Evolutionary conservation across 2,888 invertebrate genomes (phyloP).

Genomic region (Lasiommata megera): DNA sequence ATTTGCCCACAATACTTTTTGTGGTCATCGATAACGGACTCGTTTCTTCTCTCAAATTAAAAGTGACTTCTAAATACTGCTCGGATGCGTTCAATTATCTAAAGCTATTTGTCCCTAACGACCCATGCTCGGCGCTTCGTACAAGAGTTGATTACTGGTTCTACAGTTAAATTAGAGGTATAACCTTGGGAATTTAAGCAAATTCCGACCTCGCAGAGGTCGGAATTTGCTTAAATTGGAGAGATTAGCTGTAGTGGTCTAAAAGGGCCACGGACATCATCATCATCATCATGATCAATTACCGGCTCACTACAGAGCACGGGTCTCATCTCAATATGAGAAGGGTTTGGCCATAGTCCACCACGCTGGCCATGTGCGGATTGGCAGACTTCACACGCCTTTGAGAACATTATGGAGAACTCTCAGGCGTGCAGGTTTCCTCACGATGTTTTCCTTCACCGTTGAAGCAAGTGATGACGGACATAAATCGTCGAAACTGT

Average conservation of each 20-base stretch:
- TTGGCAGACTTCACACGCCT: no score
- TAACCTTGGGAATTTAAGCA: slow-evolving; percentile 13
- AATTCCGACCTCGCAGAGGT: slow-evolving; percentile 13
- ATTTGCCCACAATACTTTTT: slow-evolving; percentile 41
- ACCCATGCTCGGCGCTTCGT: slow-evolving; percentile 20
- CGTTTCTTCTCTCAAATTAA: slow-evolving; percentile 35
- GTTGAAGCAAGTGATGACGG: no score
- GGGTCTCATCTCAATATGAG: no score
- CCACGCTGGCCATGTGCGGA: no score
- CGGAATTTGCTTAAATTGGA: no score
- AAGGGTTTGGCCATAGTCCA: no score
- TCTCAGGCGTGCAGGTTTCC: no score
- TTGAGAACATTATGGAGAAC: no score
- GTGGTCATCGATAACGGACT: slow-evolving; percentile 40
- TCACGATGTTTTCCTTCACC: no score
- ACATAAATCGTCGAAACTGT: slow-evolving; percentile 21
- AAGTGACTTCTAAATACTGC: slow-evolving; percentile 37
- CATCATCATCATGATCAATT: no score
- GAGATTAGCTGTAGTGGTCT: slow-evolving; percentile 11
- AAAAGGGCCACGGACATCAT: slow-evolving; percentile 15
- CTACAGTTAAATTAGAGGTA: slow-evolving; percentile 12
- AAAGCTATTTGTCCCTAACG: slow-evolving; percentile 31
- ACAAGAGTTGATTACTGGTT: not conserved
- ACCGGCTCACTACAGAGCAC: no score
- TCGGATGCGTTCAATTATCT: slow-evolving; percentile 37